A percentile compares a stretch with the other conserved stretches of the same genome.
phyloP scores from a whole-genome alignment of 2,888 invertebrate genomes.

The Salticus scenicus region DNA sequence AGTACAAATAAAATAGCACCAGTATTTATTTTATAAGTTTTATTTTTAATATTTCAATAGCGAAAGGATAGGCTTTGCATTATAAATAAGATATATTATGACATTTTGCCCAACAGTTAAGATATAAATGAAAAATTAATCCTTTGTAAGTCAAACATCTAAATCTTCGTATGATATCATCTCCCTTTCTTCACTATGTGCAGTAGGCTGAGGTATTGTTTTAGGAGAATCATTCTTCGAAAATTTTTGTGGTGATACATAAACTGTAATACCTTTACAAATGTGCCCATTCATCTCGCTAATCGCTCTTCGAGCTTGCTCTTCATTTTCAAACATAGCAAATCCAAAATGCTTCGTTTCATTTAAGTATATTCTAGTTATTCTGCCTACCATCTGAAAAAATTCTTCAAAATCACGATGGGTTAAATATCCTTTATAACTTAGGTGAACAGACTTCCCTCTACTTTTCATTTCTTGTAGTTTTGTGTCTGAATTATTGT shows the following conservation, averaged over 20 bases:
- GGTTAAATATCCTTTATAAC: not conserved
- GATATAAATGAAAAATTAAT: no score
- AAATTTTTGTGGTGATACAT: not conserved
- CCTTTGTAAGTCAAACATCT: not conserved
- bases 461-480: not conserved
- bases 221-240: not conserved
- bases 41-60: no score
- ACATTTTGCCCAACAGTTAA: no score
- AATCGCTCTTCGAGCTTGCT: conserved; percentile 19
- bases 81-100: no score
- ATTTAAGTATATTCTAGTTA: conserved; percentile 20
- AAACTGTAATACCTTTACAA: conserved; percentile 10
- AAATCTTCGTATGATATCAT: not conserved
- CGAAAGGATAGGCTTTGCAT: no score
- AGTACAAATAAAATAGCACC: no score
- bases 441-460: conserved; percentile 22
- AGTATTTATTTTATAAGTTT: no score
- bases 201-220: not conserved
- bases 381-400: conserved; percentile 10
- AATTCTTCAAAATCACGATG: conserved; percentile 8
- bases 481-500: not conserved
- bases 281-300: conserved; percentile 19
- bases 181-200: not conserved
- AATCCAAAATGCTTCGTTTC: conserved; percentile 11
- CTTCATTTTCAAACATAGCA: conserved; percentile 25